phyloP scores from a whole-genome alignment of 2,888 invertebrate species.

The Acleris emargana region DNA sequence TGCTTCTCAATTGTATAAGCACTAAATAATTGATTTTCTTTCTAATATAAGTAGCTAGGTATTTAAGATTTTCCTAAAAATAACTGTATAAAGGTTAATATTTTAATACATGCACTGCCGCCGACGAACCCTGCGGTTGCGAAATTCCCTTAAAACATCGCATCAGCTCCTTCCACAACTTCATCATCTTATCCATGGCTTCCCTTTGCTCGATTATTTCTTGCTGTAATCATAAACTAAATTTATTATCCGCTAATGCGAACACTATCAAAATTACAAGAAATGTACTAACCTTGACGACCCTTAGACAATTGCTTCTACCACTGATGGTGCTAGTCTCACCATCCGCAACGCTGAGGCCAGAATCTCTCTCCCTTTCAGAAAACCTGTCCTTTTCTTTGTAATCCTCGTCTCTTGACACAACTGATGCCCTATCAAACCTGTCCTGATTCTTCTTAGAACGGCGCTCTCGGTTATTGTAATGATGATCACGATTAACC shows the following conservation, averaged over 20 bases:
- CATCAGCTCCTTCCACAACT: conserved; percentile 78
- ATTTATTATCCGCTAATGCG: background rate
- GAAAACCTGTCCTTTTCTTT: conserved; percentile 63
- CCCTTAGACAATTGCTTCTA: conserved; percentile 68
- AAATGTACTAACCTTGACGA: conserved; percentile 64
- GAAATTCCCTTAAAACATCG: conserved; percentile 73
- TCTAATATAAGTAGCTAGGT: too few relatives aligned
- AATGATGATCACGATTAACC: conserved; percentile 46
- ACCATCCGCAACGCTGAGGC: conserved; percentile 71
- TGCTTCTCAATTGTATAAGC: too few relatives aligned
- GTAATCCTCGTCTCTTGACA: conserved; percentile 66
- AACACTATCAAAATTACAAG: background rate
- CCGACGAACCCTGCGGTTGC: conserved; percentile 56
- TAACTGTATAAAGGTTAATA: background rate
- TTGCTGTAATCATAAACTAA: conserved; percentile 56
- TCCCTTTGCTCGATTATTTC: conserved; percentile 76
- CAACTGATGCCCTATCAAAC: conserved; percentile 63
- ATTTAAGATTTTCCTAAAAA: too few relatives aligned
- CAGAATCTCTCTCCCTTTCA: conserved; percentile 73
- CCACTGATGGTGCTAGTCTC: conserved; percentile 72
- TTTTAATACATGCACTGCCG: conserved; percentile 51
- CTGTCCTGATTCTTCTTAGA: conserved; percentile 57
- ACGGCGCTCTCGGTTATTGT: conserved; percentile 51
- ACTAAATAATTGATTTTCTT: too few relatives aligned
- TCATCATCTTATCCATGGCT: conserved; percentile 81